phyloP scores from a whole-genome alignment of 2,797 vertebrate species.

The Gymnoscopelus braueri region DNA sequence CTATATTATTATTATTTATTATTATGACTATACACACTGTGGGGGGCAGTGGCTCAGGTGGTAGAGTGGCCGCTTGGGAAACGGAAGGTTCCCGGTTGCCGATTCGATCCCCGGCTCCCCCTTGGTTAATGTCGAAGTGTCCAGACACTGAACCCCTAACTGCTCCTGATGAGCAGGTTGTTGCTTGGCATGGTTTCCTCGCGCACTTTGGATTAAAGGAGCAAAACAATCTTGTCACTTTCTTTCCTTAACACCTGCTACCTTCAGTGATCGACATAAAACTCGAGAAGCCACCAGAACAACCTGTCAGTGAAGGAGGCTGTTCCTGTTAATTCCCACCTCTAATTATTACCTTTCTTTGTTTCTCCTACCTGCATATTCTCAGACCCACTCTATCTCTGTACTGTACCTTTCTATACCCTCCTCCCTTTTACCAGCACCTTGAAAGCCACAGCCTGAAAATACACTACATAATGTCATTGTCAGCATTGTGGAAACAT shows the following conservation, averaged over 20 bases:
- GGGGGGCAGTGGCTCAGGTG: no score
- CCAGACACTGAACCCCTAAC: no score
- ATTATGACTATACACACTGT: no score
- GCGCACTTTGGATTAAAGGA: no score
- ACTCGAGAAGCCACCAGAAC: constrained; percentile 95
- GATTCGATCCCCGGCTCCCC: no score
- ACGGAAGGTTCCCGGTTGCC: no score
- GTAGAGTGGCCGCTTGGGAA: no score
- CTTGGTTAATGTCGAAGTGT: no score
- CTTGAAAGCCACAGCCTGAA: constrained; percentile 39
- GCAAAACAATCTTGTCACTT: no score
- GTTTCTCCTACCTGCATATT: constrained; percentile 51
- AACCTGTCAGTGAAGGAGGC: constrained; percentile 91
- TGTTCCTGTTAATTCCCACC: constrained; percentile 91
- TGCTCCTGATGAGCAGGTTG: no score
- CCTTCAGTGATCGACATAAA: constrained; percentile 97
- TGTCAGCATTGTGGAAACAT: constrained; percentile 74
- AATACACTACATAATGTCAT: constrained; percentile 73
- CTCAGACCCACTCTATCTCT: constrained; percentile 63
- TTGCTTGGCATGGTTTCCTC: no score
- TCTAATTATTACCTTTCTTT: constrained; percentile 17
- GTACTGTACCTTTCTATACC: constrained; percentile 68
- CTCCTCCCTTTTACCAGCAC: constrained; percentile 40
- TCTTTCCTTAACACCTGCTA: constrained; percentile 80
- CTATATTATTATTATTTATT: no score